Evolutionary conservation across 2,888 invertebrate species (phyloP), one percentile per base, ranked within the genome.

Genomic region (Ochropleura leucogaster): DNA sequence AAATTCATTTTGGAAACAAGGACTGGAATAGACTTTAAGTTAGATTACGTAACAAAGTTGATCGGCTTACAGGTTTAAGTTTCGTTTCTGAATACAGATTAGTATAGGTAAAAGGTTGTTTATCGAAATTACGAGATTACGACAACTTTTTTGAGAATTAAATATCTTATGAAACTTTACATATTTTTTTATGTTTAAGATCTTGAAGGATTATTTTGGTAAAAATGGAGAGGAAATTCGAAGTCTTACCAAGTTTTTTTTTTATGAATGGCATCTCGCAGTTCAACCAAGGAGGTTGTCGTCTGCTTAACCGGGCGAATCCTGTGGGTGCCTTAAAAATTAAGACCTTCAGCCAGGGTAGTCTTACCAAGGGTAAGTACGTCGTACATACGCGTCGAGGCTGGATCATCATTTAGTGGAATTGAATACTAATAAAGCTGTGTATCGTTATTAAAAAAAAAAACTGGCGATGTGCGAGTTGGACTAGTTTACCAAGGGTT

Each of bases 21-120:
- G 4, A 59, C 30, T 30, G 8, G 30, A 57, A 16, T 4, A 59
- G 30, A 59, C 57, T 59, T 59, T 30, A 59, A 30, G 4, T 16
- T 8, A 70, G 79, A 68, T 77, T 77, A 72, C 84, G 85, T 79
- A 86, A 88, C 85, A 83, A 84, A 68, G 75, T 80, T 80, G 76
- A 81, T 83, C 81, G 74, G 74, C 67, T 78, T 70, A 76, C 53
- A 18, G n/a, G 40, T 59, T 57, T n/a, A 74, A 71, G 68, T 77
- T 83, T 71, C 16, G 62, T 59, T 78, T 75, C 73, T 66, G 62
- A 77, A 74, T 79, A 79, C 60, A 63, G 59, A 71, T 82, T 74
- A 69, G 49, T 68, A 9, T 14, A 49, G 14, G 18, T 62, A 63
- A 63, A 51, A n/a, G 64, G 57, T 40, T 67, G n/a, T 70, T 44